Evolutionary conservation across 2,888 invertebrate species (phyloP).

Genomic region (Synanthedon vespiformis): DNA sequence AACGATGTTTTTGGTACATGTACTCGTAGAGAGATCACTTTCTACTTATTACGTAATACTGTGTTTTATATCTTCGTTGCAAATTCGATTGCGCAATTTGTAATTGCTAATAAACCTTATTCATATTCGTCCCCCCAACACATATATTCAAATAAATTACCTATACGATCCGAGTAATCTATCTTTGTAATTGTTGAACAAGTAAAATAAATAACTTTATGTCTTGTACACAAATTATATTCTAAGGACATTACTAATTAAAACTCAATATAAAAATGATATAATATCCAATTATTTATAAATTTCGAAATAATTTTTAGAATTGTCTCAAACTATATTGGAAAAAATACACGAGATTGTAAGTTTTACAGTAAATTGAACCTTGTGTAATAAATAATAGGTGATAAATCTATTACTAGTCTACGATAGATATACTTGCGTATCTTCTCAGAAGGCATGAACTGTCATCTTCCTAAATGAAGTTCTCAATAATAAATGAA

Average conservation of each 20-base stretch:
- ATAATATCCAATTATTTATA: too few species aligned
- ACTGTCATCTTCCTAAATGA: neutral
- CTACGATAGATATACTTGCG: neutral
- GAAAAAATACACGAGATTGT: too few species aligned
- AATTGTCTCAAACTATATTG: too few species aligned
- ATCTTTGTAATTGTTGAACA: neutral
- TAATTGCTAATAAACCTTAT: neutral
- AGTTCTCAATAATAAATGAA: neutral
- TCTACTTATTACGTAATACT: neutral
- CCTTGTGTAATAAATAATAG: too few species aligned
- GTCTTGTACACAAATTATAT: too few species aligned
- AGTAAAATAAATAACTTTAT: too few species aligned
- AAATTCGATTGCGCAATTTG: conserved; percentile 17
- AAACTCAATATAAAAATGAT: too few species aligned
- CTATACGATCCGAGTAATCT: neutral
- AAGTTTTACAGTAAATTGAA: too few species aligned
- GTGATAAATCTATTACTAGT: too few species aligned
- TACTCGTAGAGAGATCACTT: neutral
- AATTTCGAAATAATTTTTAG: too few species aligned
- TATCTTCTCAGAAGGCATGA: neutral
- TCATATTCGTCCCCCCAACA: neutral
- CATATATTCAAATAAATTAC: neutral
- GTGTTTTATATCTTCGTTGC: conserved; percentile 22
- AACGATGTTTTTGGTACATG: too few species aligned
- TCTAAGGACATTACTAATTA: too few species aligned